Base-by-base conservation (phyloP, 2,888 invertebrate genomes). In the Eupeodes luniger region DNA sequence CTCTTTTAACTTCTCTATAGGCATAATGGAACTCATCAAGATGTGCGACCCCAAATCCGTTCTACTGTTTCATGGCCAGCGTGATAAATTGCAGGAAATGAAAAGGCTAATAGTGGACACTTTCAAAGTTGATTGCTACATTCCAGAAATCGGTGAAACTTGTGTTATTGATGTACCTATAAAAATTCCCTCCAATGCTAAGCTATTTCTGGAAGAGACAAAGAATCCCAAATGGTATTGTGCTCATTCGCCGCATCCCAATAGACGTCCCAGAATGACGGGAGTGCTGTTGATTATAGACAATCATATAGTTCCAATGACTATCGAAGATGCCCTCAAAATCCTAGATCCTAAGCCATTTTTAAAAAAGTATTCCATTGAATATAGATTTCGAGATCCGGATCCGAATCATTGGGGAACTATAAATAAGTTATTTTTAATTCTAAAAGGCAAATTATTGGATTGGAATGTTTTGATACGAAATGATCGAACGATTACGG, bases 121-220 rank as follows among this genome's bases (percentile, higher is more conserved):
- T 2, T 34, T 59, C 4, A 47, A 72, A 12, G 10, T 59, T 27
- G 11, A 44, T 2, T 72, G 72, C 12, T 47, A 5, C n/a, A 27
- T 44, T 59, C 55, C 57, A 12, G 57, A 72, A 57, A 47, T 27
- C 14, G 55, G 57, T 11, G 72, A 72, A 59, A 44, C 72, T 14
- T 72, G 44, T 5, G 9, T 11, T 12, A 34, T 70, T 44, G 0
- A 5, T 19, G 47, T 19, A 5, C 72, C 72, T 9, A 47, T 72
- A 27, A 72, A 72, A 14, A 59, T 72, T 59, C 57, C 72, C 11
- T 0, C 7, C n/a, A 47, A 72, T 47, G 44, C 72, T 5, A 59
- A 72, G 27, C 47, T 47, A 72, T 72, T 27, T 14, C 14, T 72
- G 44, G 16, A 59, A 40, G 44, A 98, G 93, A 96, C 96, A 98